phyloP scores from a whole-genome alignment of 1,140 invertebrate genomes.

The Leptopilina boulardi region DNA sequence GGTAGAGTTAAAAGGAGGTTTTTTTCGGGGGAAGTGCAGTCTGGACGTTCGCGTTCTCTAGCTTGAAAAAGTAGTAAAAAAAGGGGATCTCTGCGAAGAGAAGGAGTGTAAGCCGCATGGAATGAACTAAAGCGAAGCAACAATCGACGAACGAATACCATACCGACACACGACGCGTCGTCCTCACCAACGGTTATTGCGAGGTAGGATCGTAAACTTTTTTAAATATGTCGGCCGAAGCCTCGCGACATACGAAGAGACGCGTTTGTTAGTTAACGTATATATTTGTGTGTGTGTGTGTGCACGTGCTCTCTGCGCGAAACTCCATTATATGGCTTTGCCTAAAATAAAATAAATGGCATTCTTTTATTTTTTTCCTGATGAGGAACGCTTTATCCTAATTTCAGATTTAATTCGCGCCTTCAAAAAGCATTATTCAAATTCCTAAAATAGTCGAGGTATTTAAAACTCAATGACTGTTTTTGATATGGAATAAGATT shows the following conservation, averaged over 20 bases:
- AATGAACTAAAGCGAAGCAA: slow-evolving; percentile 41
- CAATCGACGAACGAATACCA: slow-evolving; percentile 33
- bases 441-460: too few species aligned
- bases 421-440: too few species aligned
- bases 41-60: slow-evolving; percentile 50
- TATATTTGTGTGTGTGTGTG: too few species aligned
- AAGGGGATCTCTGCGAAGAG: slow-evolving; percentile 46
- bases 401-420: slow-evolving; percentile 46
- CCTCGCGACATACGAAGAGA: slow-evolving; percentile 54
- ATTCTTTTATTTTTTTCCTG: too few species aligned
- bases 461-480: too few species aligned
- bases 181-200: slow-evolving; percentile 20
- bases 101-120: slow-evolving; percentile 58
- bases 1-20: slow-evolving; percentile 23
- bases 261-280: slow-evolving; percentile 27
- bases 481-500: too few species aligned
- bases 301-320: slow-evolving; percentile 39
- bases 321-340: slow-evolving; percentile 59
- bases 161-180: too few species aligned
- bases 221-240: slow-evolving; percentile 65
- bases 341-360: slow-evolving; percentile 60
- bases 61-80: slow-evolving; percentile 64
- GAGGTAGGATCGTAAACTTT: slow-evolving; percentile 63
- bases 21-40: slow-evolving; percentile 50
- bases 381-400: slow-evolving; percentile 46